Percentiles rank a stretch among this genome's conserved stretches.
Conservation (phyloP, 2,888 invertebrate genomes). For the Napeogenes sylphis region DNA sequence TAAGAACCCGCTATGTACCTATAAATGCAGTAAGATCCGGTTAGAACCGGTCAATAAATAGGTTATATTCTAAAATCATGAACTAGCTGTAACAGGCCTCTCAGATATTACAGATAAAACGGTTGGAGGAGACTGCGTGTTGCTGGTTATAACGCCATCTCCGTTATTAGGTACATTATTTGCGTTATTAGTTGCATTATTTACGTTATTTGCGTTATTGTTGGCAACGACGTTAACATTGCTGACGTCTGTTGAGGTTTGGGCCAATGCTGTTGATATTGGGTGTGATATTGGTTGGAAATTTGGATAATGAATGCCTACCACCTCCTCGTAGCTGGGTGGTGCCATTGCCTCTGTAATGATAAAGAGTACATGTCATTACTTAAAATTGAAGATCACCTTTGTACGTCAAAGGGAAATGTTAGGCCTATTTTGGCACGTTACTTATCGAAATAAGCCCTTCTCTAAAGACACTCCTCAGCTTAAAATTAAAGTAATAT, state of each 20-base stretch:
- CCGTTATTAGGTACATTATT: background rate
- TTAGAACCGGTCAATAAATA: conserved; percentile 17
- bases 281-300: conserved; percentile 62
- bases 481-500: too few species aligned
- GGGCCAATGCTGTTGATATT: conserved; percentile 56
- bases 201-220: conserved; percentile 18
- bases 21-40: conserved; percentile 14
- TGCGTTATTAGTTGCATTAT: background rate
- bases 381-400: background rate
- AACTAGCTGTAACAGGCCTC: conserved; percentile 40
- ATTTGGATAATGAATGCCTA: conserved; percentile 64
- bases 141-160: conserved; percentile 9
- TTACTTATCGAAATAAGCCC: too few species aligned
- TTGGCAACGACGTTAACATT: conserved; percentile 27
- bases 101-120: conserved; percentile 45
- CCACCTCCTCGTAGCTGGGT: conserved; percentile 71
- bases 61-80: conserved; percentile 36
- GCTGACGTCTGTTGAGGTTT: conserved; percentile 31
- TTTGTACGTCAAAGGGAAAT: too few species aligned
- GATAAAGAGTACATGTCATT: conserved; percentile 16
- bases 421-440: too few species aligned
- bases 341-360: conserved; percentile 71
- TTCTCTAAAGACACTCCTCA: too few species aligned
- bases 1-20: conserved; percentile 5
- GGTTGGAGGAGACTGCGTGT: conserved; percentile 27